Percentiles rank a stretch among this genome's conserved stretches.
These are phyloP conservation scores for Pelochelys cantorii DNA, from an alignment of 2,797 vertebrate species.

Conservation along the genomic window DNA sequence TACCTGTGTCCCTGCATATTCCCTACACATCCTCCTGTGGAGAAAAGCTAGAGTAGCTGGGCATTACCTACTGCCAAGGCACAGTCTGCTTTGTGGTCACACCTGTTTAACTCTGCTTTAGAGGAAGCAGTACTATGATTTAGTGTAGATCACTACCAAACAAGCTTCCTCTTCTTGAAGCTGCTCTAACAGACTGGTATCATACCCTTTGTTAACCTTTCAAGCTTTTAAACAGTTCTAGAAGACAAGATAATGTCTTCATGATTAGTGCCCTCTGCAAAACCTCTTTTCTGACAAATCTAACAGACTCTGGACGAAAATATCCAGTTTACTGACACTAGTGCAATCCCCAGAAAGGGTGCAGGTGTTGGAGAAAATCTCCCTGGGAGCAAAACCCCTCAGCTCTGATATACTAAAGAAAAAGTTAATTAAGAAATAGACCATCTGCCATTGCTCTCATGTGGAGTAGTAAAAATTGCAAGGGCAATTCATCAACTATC, in stretches of 20 bases:
- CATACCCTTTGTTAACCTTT: neutral
- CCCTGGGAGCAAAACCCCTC: slow-evolving; percentile 50
- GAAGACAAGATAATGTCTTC: neutral
- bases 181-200: neutral
- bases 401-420: neutral
- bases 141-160: neutral
- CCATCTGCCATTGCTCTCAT: slow-evolving; percentile 61
- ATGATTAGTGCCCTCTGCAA: neutral
- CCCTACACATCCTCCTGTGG: neutral
- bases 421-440: slow-evolving; percentile 60
- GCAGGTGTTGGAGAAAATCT: slow-evolving; percentile 40
- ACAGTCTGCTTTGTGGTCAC: neutral
- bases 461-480: slow-evolving; percentile 6
- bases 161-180: neutral
- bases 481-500: slow-evolving; percentile 38
- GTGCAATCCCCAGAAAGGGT: neutral
- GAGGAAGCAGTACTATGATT: neutral
- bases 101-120: neutral
- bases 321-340: neutral
- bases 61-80: fast-evolving
- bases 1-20: neutral
- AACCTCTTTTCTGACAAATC: neutral
- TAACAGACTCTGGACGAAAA: neutral
- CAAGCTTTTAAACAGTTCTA: neutral
- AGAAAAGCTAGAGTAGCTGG: neutral